Base-by-base conservation (phyloP, 2,797 vertebrate species). In the Smutsia temminckii region DNA sequence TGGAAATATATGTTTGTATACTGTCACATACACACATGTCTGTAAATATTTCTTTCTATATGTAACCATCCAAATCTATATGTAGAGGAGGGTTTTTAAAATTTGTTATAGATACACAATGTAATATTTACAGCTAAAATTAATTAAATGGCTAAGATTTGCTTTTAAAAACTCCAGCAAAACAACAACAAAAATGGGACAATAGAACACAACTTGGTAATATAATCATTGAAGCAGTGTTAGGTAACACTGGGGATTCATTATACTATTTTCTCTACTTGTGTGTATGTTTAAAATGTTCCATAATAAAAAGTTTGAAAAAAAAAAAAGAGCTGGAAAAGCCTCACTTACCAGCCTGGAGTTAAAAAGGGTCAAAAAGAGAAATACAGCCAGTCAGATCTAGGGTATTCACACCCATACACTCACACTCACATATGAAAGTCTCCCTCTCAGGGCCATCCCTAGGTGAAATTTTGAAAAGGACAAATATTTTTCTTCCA, bases 81-180 rank as follows among this genome's bases (percentile, higher is more conserved):
- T 40, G 42, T 79, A 64, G 64, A 25, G 81, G 64, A 91, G 25
- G 37, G 68, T 86, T 86, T 93, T 84, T 13, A 51, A 93, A 66
- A 57, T 46, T 18, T 86, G 14, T 68, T 91, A 83, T 53, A 93
- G 87, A 69, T 91, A 81, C 34, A 89, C 25, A 72, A 29, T 64
- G 14, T 78, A 96, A 89, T 94, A 79, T 79, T 78, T 91, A 80
- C 20, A 80, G 29, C 17, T 80, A 49, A 89, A 83, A 83, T 55
- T 89, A 95, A 86, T 85, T 79, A 79, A 80, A 71, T 77, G 57
- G n/a, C n/a, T 92, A 81, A 85, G 61, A 77, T 89, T 80, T 85
- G 20, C 51, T 80, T 92, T 84, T 59, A 72, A 71, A 81, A 83
- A 91, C n/a, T 89, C 72, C 57, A 85, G 59, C 49, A 85, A 90